Evolutionary conservation across 2,797 vertebrate genomes (phyloP).

Genomic region (Loriculus beryllinus): DNA sequence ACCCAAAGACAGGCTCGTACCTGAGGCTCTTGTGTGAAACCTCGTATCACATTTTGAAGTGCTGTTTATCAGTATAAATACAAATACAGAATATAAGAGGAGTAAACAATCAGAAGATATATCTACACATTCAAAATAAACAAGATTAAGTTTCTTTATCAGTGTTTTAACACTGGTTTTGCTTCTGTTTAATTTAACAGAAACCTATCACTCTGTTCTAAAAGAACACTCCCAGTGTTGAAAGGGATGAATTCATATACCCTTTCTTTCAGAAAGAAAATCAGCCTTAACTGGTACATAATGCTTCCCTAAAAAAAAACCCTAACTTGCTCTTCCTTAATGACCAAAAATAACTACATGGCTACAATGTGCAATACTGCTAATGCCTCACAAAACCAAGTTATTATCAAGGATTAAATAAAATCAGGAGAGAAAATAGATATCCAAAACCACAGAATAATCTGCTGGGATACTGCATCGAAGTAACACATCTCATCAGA

Average conservation of each 20-base stretch:
- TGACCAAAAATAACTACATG: neutral
- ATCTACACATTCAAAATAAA: neutral
- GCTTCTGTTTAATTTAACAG: neutral
- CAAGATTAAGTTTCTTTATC: neutral
- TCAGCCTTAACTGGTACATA: neutral
- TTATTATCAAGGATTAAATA: neutral
- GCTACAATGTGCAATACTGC: neutral
- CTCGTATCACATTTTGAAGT: neutral
- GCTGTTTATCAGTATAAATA: neutral
- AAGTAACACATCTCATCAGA: conserved; percentile 3
- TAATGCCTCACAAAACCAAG: neutral
- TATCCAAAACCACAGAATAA: neutral
- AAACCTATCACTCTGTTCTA: neutral
- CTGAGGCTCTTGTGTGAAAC: neutral
- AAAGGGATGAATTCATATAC: neutral
- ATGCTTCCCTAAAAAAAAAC: neutral
- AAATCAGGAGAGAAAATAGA: neutral
- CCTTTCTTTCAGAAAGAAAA: neutral
- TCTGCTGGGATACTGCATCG: neutral
- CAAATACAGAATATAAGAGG: neutral
- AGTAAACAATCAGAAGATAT: neutral
- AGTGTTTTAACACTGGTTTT: neutral
- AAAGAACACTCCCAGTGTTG: neutral
- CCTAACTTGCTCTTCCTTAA: neutral
- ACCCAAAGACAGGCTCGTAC: neutral